Conservation (phyloP, 2,113 vertebrate species). For the Leucoraja erinaceus region DNA sequence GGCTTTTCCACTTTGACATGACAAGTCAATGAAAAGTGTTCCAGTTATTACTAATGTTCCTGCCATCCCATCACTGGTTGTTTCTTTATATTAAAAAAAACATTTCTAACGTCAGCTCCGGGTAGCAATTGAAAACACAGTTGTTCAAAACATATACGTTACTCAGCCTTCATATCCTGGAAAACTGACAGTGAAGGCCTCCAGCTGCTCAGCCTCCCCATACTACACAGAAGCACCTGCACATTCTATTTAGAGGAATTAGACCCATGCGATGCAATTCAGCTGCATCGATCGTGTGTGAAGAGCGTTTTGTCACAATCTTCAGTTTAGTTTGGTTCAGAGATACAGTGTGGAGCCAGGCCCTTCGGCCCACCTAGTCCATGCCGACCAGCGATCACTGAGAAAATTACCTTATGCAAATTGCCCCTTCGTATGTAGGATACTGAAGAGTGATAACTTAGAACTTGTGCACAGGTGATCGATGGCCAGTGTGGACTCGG, state of each 20-base stretch:
- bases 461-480: too few relatives aligned
- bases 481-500: too few relatives aligned
- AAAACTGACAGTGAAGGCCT: background rate
- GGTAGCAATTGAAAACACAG: background rate
- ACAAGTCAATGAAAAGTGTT: background rate
- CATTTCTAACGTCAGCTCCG: background rate
- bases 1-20: background rate
- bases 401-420: too few relatives aligned
- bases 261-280: background rate
- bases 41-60: background rate
- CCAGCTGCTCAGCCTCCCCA: background rate
- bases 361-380: too few relatives aligned
- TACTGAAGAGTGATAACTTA: too few relatives aligned
- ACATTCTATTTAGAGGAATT: background rate
- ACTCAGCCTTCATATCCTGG: conserved; percentile 2
- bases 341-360: too few relatives aligned
- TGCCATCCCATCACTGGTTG: background rate
- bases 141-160: background rate
- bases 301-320: too few relatives aligned
- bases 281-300: background rate
- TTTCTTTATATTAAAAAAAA: background rate
- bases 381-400: too few relatives aligned
- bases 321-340: too few relatives aligned
- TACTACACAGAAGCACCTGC: background rate
- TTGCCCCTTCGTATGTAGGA: too few relatives aligned